Percentiles rank a stretch among this genome's conserved stretches.
These are phyloP conservation scores for Arothron firmamentum DNA, from an alignment of 2,113 vertebrate species.

Conservation along the genomic window DNA sequence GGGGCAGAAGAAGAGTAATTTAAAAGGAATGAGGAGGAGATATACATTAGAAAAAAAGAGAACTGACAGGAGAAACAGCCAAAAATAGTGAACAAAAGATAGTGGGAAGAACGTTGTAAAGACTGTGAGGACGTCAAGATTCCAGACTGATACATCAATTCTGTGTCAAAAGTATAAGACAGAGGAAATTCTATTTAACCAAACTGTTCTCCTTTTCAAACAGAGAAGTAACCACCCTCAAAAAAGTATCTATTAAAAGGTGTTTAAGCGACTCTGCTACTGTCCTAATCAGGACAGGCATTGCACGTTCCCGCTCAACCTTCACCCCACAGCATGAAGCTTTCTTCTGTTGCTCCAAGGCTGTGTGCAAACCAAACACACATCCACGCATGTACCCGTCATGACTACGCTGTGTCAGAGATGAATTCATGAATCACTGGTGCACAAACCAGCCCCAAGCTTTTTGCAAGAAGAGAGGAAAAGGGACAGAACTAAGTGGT, in stretches of 20 bases:
- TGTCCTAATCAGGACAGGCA: conserved; percentile 68
- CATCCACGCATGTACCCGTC: conserved; percentile 16
- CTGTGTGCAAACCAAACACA: conserved; percentile 7
- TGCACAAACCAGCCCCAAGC: conserved; percentile 60
- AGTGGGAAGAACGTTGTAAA: conserved; percentile 31
- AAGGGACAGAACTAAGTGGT: conserved; percentile 46
- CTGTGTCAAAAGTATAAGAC: conserved; percentile 46
- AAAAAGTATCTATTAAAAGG: conserved; percentile 66
- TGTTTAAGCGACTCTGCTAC: conserved; percentile 53
- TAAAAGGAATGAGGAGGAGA: conserved; percentile 49
- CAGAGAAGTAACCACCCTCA: conserved; percentile 42
- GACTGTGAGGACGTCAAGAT: conserved; percentile 51
- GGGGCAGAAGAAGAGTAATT: conserved; percentile 38
- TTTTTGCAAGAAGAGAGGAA: conserved; percentile 32
- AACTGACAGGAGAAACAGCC: conserved; percentile 29
- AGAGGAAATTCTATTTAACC: conserved; percentile 59
- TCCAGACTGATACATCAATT: conserved; percentile 51
- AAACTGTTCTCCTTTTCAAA: conserved; percentile 60
- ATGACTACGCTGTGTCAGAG: conserved; percentile 55
- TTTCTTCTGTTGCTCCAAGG: conserved; percentile 42
- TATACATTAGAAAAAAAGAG: conserved; percentile 31
- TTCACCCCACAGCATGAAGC: conserved; percentile 31
- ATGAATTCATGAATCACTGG: conserved; percentile 70
- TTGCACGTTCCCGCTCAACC: conserved; percentile 37
- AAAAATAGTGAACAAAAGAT: conserved; percentile 36